A percentile compares a stretch with the other conserved stretches of the same genome.
Evolutionary conservation across 1,140 invertebrate species (phyloP).

Genomic region (Araneus ventricosus): DNA sequence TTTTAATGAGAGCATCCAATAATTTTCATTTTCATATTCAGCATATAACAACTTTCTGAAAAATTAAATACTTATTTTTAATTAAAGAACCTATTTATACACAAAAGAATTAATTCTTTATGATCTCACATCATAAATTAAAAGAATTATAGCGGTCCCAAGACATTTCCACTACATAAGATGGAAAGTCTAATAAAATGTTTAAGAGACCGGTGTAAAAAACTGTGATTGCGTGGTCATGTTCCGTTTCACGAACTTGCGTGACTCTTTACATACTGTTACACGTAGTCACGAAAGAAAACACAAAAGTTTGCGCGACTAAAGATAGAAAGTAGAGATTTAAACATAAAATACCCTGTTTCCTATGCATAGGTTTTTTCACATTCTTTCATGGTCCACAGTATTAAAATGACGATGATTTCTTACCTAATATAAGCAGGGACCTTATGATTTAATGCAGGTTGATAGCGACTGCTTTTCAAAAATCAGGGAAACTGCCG

Average conservation of each 20-base stretch:
- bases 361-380: neutral
- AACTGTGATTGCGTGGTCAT: slow-evolving; percentile 33
- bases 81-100: neutral
- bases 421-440: too few relatives aligned
- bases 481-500: too few relatives aligned
- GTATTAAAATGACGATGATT: too few relatives aligned
- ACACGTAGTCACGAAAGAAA: slow-evolving; percentile 24
- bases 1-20: too few relatives aligned
- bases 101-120: neutral
- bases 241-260: slow-evolving; percentile 14
- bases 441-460: too few relatives aligned
- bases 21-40: too few relatives aligned
- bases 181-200: neutral
- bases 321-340: neutral
- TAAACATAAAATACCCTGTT: neutral
- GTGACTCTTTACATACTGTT: slow-evolving; percentile 51
- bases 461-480: too few relatives aligned
- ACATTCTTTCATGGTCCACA: neutral
- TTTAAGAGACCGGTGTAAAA: neutral
- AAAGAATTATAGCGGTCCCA: neutral
- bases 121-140: neutral
- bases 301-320: neutral
- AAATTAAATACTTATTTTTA: too few relatives aligned
- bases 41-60: too few relatives aligned
- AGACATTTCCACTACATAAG: too few relatives aligned